These are phyloP conservation scores for Deroplatys truncata DNA, from an alignment of 2,888 invertebrate genomes.

Conservation along the genomic window DNA sequence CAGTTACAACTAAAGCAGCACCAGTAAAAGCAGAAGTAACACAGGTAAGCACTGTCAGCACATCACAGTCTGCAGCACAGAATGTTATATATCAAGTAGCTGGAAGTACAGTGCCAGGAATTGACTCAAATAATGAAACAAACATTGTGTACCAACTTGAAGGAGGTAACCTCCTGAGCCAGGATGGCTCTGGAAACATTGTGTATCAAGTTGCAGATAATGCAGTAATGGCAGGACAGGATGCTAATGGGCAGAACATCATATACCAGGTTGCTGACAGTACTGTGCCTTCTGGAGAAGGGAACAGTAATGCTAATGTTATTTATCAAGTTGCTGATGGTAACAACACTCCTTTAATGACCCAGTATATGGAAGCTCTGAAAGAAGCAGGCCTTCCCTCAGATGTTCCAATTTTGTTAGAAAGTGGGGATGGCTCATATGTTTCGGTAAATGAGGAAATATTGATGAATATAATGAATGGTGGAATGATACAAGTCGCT, in stretches of 20 bases:
- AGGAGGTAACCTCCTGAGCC: background rate
- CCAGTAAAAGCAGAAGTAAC: background rate
- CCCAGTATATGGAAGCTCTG: constrained; percentile 36
- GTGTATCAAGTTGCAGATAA: constrained; percentile 17
- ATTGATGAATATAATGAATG: constrained; percentile 39
- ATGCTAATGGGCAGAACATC: constrained; percentile 8
- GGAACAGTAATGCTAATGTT: constrained; percentile 20
- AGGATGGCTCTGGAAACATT: constrained; percentile 12
- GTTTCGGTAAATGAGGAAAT: constrained; percentile 62
- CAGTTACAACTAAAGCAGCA: background rate
- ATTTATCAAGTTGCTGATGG: constrained; percentile 25
- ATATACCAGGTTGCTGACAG: constrained; percentile 25
- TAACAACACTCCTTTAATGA: constrained; percentile 1
- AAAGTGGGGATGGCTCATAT: constrained; percentile 60
- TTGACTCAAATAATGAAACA: constrained; percentile 11
- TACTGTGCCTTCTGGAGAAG: constrained; percentile 5
- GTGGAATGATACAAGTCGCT: constrained; percentile 32
- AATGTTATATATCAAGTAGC: constrained; percentile 22
- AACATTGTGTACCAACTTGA: background rate
- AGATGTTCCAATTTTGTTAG: constrained; percentile 56
- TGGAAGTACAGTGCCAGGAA: background rate
- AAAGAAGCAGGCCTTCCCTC: constrained; percentile 43
- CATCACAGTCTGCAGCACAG: background rate
- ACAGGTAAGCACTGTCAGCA: background rate
- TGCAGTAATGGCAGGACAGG: constrained; percentile 13